A percentile compares a stretch with the other conserved stretches of the same genome.
Conservation (phyloP, 2,888 invertebrate species). For the Agrypnus murinus region DNA sequence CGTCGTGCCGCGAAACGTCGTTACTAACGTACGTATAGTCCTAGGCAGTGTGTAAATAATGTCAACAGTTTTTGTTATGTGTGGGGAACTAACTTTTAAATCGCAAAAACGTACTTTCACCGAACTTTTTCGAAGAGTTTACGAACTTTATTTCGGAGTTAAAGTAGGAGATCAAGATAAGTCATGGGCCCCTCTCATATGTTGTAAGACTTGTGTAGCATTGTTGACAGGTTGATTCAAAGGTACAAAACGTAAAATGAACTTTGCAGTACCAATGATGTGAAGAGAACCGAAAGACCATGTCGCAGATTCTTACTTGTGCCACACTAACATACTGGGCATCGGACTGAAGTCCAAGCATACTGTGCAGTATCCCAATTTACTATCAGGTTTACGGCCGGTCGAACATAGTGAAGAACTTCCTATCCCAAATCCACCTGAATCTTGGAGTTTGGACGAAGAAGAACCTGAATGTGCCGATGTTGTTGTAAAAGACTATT, state of each 20-base stretch:
- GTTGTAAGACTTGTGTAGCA: no score
- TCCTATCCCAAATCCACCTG: no score
- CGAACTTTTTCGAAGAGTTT: no score
- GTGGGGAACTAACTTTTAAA: no score
- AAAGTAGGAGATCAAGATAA: slow-evolving; percentile 20
- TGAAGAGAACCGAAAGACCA: slow-evolving; percentile 61
- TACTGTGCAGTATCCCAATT: neutral
- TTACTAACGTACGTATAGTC: no score
- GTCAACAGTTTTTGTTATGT: no score
- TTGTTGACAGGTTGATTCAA: neutral
- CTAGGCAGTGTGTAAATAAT: no score
- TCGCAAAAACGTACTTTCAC: no score
- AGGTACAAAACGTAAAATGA: slow-evolving; percentile 1
- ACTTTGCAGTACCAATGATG: slow-evolving; percentile 58
- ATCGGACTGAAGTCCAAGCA: neutral
- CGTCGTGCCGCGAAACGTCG: no score
- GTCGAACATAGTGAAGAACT: neutral
- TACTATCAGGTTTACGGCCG: neutral
- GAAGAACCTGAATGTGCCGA: slow-evolving; percentile 4
- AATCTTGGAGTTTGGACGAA: neutral
- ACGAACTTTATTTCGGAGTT: no score
- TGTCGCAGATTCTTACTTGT: slow-evolving; percentile 62
- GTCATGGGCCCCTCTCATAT: slow-evolving; percentile 15
- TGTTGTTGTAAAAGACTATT: no score
- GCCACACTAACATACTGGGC: slow-evolving; percentile 39